Evolutionary conservation across 1,140 invertebrate genomes (phyloP), one percentile per base, ranked within the genome.

Genomic region (Schlechtendalia chinensis): DNA sequence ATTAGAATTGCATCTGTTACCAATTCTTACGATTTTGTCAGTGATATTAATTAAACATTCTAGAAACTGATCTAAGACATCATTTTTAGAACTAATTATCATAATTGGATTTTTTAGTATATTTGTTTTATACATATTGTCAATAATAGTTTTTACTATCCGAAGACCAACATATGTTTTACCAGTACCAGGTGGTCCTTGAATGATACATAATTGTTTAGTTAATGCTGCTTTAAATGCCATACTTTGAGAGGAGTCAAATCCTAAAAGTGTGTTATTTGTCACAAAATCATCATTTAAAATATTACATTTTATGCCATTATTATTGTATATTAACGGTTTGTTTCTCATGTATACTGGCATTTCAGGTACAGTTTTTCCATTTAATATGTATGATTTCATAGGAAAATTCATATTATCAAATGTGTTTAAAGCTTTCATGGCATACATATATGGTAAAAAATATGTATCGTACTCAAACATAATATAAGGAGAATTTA

Each of bases 61-160:
- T 17, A 96, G 85, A 87, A 96, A 96, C 85, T 96, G 93, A 87
- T 96, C 94, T 8, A 96, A 84, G 1, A 94, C 94, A 85, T 96
- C 93, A 84, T 96, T 96, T 1, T 93, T 95, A 83, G 91, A 94
- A 84, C 93, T 93, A 32, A 96, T 89, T n/a, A 96, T 87, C 3
- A 96, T 84, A 79, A 96, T 90, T 5, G 92, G 91, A 0, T 82
- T 83, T 8, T 82, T 56, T 8, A 81, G 27, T 65, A 19, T 82
- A 67, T 56, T 80, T 80, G 50, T 39, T 50, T n/a, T 14, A 24
- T 65, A 81, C 47, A 59, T 50, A 50, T 82, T 82, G 19, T 87
- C 58, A 17, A 93, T 83, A 12, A 93, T 83, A 8, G 87, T 88
- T 80, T 89, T 85, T 0, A 89, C 87, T 50, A 93, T 86, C 86